Evolutionary conservation across 2,888 invertebrate species (phyloP), one percentile per base, ranked within the genome.

Genomic region (Sisyra terminalis): DNA sequence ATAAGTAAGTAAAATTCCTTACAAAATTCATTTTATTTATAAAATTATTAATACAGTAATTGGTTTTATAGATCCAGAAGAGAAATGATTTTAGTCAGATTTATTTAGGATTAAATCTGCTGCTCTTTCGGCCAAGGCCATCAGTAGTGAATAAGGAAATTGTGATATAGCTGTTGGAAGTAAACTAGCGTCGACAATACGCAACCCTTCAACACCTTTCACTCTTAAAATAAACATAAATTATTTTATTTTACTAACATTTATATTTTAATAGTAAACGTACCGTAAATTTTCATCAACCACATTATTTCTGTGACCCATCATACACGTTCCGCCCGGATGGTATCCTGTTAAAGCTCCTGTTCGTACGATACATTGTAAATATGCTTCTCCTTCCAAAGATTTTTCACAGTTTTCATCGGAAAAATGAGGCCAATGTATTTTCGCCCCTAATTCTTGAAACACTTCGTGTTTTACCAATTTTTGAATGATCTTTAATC

Each of bases 161-260:
- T 87, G 75, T 2, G 82, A 81, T 16, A 83, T 61, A 0, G 87
- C 79, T 1, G 75, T 68, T 0, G 89, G 89, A 50, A 89, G 63
- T 2, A 87, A 70, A 52, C 87, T 86, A 3, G 84, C 83, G 58
- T 90, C 89, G 48, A 84, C 75, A 42, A 89, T 67, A 34, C 87
- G 67, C 3, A 88, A 55, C 15, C 75, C 70, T 1, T 68, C 63
- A 1, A 82, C 58, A 0, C 76, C 75, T 50, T 67, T 69, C 1
- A 82, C 74, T 49, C 81, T 81, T 60, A 40, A 67, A 65, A 32
- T 37, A 18, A 38, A 5, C 7, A 24, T 8, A 3, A 39, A 41
- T 10, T 18, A 11, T 29, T 40, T 24, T 24, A 24, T 24, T 40
- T 29, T 15, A 30, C 4, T 10, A 39, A 24, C n/a, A n/a, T n/a